These are phyloP conservation scores for Netelia melanura DNA, from an alignment of 2,888 invertebrate species.

Conservation along the genomic window DNA sequence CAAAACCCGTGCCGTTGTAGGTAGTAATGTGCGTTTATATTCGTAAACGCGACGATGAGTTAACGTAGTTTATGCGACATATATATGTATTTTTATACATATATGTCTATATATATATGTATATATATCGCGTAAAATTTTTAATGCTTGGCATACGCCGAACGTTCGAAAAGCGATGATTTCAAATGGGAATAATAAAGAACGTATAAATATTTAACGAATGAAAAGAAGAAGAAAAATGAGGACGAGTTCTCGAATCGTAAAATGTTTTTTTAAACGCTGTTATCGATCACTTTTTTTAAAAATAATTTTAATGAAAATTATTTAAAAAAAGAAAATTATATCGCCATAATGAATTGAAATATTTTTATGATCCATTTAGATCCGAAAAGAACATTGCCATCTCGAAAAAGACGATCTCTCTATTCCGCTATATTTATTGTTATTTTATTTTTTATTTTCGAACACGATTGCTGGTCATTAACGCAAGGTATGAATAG, in stretches of 20 bases:
- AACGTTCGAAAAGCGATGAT: slow-evolving; percentile 5
- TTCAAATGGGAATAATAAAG: slow-evolving; percentile 1
- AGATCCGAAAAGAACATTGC: too few relatives aligned
- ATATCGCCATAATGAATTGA: neutral
- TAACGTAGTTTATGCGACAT: slow-evolving; percentile 5
- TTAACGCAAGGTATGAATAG: too few relatives aligned
- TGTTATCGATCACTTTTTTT: neutral
- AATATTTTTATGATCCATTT: too few relatives aligned
- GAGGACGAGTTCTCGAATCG: neutral
- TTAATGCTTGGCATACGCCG: neutral
- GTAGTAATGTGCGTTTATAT: neutral
- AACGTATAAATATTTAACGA: neutral
- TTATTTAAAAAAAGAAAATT: neutral
- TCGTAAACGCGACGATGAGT: neutral
- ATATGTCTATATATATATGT: neutral
- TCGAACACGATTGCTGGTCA: too few relatives aligned
- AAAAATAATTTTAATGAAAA: neutral
- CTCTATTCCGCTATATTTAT: too few relatives aligned
- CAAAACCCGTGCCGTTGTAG: neutral
- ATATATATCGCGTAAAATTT: neutral
- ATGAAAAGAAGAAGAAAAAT: neutral
- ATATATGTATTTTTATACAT: neutral
- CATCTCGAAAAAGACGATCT: too few relatives aligned
- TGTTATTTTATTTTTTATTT: too few relatives aligned
- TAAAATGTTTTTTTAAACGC: slow-evolving; percentile 15